These are phyloP conservation scores for Polymixis lichenea DNA, from an alignment of 2,888 invertebrate species.

Conservation along the genomic window DNA sequence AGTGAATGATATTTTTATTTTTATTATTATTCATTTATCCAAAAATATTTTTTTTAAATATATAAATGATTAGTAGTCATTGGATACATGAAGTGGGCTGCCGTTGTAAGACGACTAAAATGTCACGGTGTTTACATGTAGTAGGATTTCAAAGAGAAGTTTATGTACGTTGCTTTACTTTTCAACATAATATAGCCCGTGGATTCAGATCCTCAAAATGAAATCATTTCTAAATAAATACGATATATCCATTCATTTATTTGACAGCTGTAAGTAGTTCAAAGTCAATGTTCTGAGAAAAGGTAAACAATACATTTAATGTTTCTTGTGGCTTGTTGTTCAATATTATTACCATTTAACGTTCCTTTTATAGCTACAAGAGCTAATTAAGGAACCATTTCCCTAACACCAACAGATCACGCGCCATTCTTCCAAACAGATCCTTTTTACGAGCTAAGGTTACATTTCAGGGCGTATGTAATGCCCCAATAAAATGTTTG, in stretches of 20 bases:
- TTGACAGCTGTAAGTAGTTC: not conserved
- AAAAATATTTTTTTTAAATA: too few species aligned
- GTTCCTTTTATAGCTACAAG: slow-evolving; percentile 62
- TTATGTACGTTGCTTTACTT: too few species aligned
- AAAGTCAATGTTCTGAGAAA: slow-evolving; percentile 15
- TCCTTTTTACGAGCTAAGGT: slow-evolving; percentile 64
- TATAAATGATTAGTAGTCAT: too few species aligned
- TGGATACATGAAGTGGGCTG: too few species aligned
- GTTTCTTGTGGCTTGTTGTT: slow-evolving; percentile 52
- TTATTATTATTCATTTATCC: too few species aligned
- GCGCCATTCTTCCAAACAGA: slow-evolving; percentile 58
- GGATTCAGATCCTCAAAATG: not conserved
- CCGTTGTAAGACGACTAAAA: too few species aligned
- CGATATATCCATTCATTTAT: not conserved
- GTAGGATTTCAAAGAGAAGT: too few species aligned
- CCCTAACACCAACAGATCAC: slow-evolving; percentile 60
- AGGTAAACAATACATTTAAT: slow-evolving; percentile 19
- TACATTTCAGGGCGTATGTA: slow-evolving; percentile 73
- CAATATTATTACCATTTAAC: slow-evolving; percentile 47
- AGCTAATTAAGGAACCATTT: slow-evolving; percentile 67
- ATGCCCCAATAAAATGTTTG: slow-evolving; percentile 82
- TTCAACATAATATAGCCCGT: not conserved
- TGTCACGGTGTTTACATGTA: too few species aligned
- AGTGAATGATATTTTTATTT: too few species aligned
- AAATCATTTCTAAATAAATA: not conserved